Evolutionary conservation across 2,888 invertebrate genomes (phyloP).

Genomic region (Euclidia mi): DNA sequence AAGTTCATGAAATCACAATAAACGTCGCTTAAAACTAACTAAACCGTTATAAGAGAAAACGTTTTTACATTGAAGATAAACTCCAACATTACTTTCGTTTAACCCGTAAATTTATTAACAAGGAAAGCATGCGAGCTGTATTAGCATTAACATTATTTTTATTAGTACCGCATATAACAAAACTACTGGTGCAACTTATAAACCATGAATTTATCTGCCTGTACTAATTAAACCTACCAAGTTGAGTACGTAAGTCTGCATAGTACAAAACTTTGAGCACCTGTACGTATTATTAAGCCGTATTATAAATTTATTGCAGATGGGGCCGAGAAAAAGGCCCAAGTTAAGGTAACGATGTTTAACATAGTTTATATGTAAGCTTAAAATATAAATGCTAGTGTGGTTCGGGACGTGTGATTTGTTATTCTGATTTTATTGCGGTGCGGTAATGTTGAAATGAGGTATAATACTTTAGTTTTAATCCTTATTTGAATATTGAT

Average conservation of each 20-base stretch:
- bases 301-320: conserved; percentile 46
- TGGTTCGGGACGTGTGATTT: background rate
- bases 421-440: background rate
- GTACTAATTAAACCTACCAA: conserved; percentile 68
- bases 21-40: too few species aligned
- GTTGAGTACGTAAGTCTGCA: conserved; percentile 52
- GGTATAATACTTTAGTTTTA: background rate
- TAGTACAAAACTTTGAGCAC: conserved; percentile 46
- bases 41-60: conserved; percentile 12
- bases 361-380: conserved; percentile 17
- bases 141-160: conserved; percentile 39
- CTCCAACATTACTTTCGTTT: conserved; percentile 10
- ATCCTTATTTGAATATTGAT: background rate
- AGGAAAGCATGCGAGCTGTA: conserved; percentile 19
- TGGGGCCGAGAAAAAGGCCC: conserved; percentile 19
- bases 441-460: background rate
- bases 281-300: conserved; percentile 47
- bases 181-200: conserved; percentile 45
- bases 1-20: too few species aligned
- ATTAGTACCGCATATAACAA: conserved; percentile 39
- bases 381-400: conserved; percentile 9
- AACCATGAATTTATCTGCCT: conserved; percentile 64
- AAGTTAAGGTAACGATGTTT: conserved; percentile 20
- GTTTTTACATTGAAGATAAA: conserved; percentile 18
- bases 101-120: conserved; percentile 24